These are phyloP conservation scores for Chondrosia reniformis DNA, from an alignment of 37 sponge, comb jelly and placozoan species.

Conservation along the genomic window DNA sequence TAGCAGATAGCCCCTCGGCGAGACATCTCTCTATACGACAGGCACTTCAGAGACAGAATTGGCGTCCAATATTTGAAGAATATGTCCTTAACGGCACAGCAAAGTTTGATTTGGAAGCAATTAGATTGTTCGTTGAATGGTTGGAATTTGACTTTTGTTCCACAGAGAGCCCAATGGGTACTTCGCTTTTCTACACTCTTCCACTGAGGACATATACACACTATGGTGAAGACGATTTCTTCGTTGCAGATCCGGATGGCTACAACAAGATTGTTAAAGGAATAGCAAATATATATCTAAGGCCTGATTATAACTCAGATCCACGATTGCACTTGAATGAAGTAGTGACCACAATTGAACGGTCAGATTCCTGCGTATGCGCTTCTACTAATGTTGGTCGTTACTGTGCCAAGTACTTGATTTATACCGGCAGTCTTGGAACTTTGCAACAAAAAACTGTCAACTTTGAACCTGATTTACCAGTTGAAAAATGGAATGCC, in stretches of 20 bases:
- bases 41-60: not conserved
- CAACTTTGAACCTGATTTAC: slow-evolving; percentile 12
- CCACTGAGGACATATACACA: not conserved
- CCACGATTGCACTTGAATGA: slow-evolving; percentile 24
- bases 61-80: too few relatives aligned
- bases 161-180: slow-evolving; percentile 11
- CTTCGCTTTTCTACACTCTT: not conserved
- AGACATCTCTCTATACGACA: slow-evolving; percentile 13
- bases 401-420: slow-evolving; percentile 3
- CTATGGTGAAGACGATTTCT: slow-evolving; percentile 18
- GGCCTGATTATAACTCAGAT: not conserved
- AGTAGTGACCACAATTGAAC: slow-evolving; percentile 19
- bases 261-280: not conserved
- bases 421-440: slow-evolving; percentile 26
- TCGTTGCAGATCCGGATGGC: slow-evolving; percentile 14
- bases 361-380: not conserved
- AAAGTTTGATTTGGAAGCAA: slow-evolving; percentile 12
- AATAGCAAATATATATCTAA: slow-evolving; percentile 13
- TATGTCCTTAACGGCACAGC: too few relatives aligned
- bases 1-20: too few relatives aligned
- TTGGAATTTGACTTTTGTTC: slow-evolving; percentile 9
- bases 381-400: too few relatives aligned
- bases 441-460: not conserved
- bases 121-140: slow-evolving; percentile 26
- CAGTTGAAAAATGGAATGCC: slow-evolving; percentile 7